Evolutionary conservation across 2,888 invertebrate species (phyloP).

Genomic region (Macrophya alboannulata): DNA sequence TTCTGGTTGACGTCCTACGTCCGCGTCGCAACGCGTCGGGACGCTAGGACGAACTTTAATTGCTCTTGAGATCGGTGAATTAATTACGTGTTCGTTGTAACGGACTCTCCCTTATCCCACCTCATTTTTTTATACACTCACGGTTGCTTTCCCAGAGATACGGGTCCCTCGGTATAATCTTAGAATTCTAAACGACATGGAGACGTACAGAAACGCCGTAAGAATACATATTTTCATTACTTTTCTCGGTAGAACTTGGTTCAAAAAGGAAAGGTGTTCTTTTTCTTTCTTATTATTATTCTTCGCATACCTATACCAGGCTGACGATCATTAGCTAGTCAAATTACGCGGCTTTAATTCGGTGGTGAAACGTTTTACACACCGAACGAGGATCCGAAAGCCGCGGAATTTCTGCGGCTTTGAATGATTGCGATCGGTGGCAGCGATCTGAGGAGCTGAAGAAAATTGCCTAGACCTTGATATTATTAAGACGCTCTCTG

Average conservation of each 20-base stretch:
- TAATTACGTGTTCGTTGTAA: slow-evolving; percentile 28
- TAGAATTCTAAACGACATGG: not conserved
- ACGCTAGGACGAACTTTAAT: slow-evolving; percentile 47
- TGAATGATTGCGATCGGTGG: slow-evolving; percentile 18
- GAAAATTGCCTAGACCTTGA: not conserved
- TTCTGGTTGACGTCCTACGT: slow-evolving; percentile 36
- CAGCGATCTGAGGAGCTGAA: not conserved
- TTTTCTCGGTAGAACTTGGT: not conserved
- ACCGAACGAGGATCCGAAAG: not conserved
- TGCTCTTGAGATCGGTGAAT: slow-evolving; percentile 43
- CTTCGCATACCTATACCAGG: too few species aligned
- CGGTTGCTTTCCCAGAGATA: not conserved
- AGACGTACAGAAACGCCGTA: not conserved
- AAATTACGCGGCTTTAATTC: not conserved
- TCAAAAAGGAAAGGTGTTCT: not conserved
- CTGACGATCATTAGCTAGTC: not conserved
- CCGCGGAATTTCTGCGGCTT: slow-evolving; percentile 7
- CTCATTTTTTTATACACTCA: not conserved
- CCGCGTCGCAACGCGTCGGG: not conserved
- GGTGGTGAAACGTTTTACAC: not conserved
- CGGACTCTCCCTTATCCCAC: not conserved
- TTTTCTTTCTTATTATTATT: too few species aligned
- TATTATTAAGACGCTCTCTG: not conserved
- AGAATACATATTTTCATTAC: not conserved
- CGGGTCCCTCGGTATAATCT: not conserved